Conservation (phyloP, 1,140 invertebrate genomes). For the Melanaphis sacchari region DNA sequence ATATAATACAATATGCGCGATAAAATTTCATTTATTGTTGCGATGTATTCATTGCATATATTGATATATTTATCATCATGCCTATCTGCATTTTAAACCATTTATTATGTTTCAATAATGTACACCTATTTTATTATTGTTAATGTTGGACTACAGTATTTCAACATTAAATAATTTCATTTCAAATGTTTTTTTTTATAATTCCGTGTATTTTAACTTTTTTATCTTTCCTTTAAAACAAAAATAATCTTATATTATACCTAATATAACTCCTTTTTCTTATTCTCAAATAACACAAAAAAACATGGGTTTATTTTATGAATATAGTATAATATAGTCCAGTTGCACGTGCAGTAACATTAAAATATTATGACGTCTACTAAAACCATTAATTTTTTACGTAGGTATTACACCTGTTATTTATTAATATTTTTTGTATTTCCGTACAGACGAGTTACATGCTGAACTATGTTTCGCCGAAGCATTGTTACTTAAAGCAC, state of each 20-base stretch:
- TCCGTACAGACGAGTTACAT: constrained; percentile 81
- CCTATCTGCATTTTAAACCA: too few relatives aligned
- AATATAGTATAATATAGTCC: background rate
- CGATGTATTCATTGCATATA: too few relatives aligned
- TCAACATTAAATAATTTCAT: too few relatives aligned
- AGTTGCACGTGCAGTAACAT: background rate
- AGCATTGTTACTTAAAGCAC: constrained; percentile 82
- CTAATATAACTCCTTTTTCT: background rate
- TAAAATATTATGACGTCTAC: background rate
- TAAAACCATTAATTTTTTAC: background rate
- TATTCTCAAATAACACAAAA: background rate
- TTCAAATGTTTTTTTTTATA: background rate
- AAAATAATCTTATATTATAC: background rate
- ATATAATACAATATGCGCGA: too few relatives aligned
- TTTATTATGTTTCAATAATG: too few relatives aligned
- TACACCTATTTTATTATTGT: too few relatives aligned
- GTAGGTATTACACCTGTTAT: background rate
- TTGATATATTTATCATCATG: too few relatives aligned
- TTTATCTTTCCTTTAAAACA: background rate
- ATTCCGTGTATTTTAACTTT: background rate
- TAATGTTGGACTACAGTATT: too few relatives aligned
- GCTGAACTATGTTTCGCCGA: constrained; percentile 96
- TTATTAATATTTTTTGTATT: background rate
- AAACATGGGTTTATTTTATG: too few relatives aligned
- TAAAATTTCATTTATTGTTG: too few relatives aligned